Conservation (phyloP, 2,113 vertebrate species). For the Salvelinus namaycush region DNA sequence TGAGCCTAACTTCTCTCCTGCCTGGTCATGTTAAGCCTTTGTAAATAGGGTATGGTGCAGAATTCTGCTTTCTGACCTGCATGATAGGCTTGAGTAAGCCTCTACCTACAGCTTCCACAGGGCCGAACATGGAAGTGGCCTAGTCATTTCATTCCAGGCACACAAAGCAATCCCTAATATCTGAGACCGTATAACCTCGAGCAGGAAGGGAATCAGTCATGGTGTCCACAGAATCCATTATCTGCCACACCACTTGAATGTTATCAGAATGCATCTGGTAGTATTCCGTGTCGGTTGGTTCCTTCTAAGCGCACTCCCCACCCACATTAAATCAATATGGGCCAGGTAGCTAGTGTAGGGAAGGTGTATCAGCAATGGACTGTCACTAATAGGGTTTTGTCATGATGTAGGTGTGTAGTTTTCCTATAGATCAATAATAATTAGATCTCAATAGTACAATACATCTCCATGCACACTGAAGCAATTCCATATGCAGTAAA, state of each 20-base stretch:
- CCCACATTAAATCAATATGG: neutral
- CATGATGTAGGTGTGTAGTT: no score
- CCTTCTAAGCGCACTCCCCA: neutral
- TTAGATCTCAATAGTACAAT: no score
- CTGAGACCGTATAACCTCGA: neutral
- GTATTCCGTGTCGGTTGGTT: neutral
- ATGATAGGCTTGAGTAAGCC: neutral
- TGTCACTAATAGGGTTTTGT: no score
- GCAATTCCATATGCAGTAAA: no score
- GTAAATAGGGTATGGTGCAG: neutral
- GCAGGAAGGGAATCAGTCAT: conserved; percentile 2
- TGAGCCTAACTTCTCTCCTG: neutral
- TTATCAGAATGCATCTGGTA: neutral
- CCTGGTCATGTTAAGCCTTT: neutral
- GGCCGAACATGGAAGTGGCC: neutral
- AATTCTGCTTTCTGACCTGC: neutral
- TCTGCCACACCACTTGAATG: neutral
- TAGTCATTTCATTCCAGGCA: neutral
- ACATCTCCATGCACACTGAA: no score
- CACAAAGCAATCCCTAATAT: neutral
- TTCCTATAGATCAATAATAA: no score
- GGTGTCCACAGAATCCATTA: neutral
- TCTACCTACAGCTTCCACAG: neutral
- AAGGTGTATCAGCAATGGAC: no score
- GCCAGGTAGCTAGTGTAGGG: no score